Conservation (phyloP, 2,113 vertebrate species). For the Siniperca knerii region DNA sequence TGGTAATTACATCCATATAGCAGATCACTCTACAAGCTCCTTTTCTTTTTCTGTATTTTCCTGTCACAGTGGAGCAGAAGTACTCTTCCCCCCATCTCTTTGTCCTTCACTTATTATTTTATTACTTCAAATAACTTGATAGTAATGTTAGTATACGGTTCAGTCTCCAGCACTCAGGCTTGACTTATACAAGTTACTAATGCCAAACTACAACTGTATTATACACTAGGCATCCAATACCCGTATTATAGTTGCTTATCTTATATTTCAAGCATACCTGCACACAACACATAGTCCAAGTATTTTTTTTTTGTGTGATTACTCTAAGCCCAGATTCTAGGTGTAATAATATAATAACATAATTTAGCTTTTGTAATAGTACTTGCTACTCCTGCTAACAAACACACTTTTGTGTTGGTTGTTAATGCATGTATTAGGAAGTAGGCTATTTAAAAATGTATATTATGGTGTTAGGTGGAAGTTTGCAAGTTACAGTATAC, state of each 20-base stretch:
- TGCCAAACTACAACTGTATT: not conserved
- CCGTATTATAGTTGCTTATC: not conserved
- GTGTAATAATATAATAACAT: not conserved
- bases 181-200: not conserved
- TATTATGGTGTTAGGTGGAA: not conserved
- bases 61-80: too few relatives aligned
- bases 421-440: not conserved
- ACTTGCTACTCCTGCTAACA: not conserved
- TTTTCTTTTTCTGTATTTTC: not conserved
- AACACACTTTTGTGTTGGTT: slow-evolving; percentile 4
- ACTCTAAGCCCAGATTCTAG: not conserved
- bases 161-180: not conserved
- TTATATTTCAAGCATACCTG: not conserved
- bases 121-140: not conserved
- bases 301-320: not conserved
- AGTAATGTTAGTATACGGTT: not conserved
- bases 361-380: not conserved
- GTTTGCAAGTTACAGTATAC: not conserved
- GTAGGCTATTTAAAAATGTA: not conserved
- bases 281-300: not conserved
- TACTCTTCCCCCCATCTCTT: not conserved
- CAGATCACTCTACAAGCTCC: not conserved
- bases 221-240: not conserved
- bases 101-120: not conserved
- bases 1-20: not conserved